Evolutionary conservation across 2,888 invertebrate genomes (phyloP).

Genomic region (Priocnemis perturbator): DNA sequence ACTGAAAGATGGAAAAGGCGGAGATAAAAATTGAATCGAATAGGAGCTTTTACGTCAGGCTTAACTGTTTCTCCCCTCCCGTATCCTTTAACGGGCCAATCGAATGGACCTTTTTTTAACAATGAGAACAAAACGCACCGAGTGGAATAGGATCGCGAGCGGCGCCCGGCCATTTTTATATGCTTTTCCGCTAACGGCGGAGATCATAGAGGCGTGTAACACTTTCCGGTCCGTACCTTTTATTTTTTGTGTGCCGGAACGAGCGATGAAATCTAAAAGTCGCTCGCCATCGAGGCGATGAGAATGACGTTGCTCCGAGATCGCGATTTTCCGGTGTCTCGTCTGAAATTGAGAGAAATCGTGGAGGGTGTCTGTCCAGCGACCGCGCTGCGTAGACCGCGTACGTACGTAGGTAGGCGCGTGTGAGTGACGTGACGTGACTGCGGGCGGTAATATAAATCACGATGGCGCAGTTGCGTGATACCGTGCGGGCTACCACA

Average conservation of each 20-base stretch:
- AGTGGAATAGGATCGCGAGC: slow-evolving; percentile 1
- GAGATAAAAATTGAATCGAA: slow-evolving; percentile 40
- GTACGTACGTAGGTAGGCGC: slow-evolving; percentile 18
- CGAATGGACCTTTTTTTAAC: neutral
- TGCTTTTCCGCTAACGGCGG: too few relatives aligned
- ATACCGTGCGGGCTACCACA: neutral
- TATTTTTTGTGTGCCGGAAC: too few relatives aligned
- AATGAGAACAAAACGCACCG: neutral
- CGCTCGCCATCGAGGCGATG: too few relatives aligned
- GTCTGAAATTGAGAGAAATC: too few relatives aligned
- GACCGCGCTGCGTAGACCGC: neutral
- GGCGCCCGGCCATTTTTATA: neutral
- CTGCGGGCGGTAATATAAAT: slow-evolving; percentile 26
- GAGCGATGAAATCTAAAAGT: too few relatives aligned
- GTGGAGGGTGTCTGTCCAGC: neutral
- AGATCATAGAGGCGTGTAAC: too few relatives aligned
- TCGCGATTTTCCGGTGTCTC: too few relatives aligned
- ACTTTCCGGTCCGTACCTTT: too few relatives aligned
- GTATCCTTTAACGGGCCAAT: too few relatives aligned
- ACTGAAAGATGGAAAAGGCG: slow-evolving; percentile 13
- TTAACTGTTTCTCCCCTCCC: neutral
- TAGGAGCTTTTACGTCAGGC: slow-evolving; percentile 8
- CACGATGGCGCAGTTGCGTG: slow-evolving; percentile 38
- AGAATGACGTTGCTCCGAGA: too few relatives aligned
- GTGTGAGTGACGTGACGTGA: slow-evolving; percentile 20